Conservation (phyloP, 2,888 invertebrate genomes). For the Ommatoiulus sabulosus region DNA sequence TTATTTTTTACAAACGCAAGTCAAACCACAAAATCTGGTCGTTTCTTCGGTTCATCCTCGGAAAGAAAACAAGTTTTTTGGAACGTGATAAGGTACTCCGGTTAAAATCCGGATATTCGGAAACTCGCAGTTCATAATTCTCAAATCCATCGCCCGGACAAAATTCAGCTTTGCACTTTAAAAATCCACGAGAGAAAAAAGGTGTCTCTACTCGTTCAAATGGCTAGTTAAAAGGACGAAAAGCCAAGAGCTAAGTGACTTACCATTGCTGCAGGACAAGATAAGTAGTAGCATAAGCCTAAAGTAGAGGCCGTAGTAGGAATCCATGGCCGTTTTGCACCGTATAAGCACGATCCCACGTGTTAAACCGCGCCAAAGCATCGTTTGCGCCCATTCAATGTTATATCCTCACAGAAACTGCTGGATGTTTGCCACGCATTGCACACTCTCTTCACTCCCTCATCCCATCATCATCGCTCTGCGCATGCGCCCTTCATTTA, state of each 20-base stretch:
- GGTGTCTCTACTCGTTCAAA: background rate
- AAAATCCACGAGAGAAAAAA: too few relatives aligned
- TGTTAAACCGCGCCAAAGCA: slow-evolving; percentile 34
- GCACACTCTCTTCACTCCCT: slow-evolving; percentile 17
- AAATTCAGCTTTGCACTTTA: too few relatives aligned
- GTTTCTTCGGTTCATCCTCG: too few relatives aligned
- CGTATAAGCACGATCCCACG: slow-evolving; percentile 34
- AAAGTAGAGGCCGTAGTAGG: slow-evolving; percentile 10
- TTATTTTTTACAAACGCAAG: too few relatives aligned
- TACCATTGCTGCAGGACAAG: slow-evolving; percentile 34
- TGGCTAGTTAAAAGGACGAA: background rate
- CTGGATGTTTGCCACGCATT: slow-evolving; percentile 2
- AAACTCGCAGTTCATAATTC: too few relatives aligned
- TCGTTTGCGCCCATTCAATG: slow-evolving; percentile 34
- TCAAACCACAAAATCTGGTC: too few relatives aligned
- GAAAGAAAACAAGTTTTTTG: too few relatives aligned
- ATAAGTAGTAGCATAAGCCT: slow-evolving; percentile 11
- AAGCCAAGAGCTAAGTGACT: too few relatives aligned
- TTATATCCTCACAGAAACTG: slow-evolving; percentile 34
- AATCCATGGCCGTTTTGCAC: slow-evolving; percentile 34
- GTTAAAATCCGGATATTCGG: too few relatives aligned
- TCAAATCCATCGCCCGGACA: too few relatives aligned
- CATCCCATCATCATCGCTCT: slow-evolving; percentile 2
- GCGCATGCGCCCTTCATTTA: slow-evolving; percentile 11
- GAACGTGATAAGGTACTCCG: too few relatives aligned